Conservation (phyloP, 2,888 invertebrate genomes). For the Mystacides longicornis region DNA sequence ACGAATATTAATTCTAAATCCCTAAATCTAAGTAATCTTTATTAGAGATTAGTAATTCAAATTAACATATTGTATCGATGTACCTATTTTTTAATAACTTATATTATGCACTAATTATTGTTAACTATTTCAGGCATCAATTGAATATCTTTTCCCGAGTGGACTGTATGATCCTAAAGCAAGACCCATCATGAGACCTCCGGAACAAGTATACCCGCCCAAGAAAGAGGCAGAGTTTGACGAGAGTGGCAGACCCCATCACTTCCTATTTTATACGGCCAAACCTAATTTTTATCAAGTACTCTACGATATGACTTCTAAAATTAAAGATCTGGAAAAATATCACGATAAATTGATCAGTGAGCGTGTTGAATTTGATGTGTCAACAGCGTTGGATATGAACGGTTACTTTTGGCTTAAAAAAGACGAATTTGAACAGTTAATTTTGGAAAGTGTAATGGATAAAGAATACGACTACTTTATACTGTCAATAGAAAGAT, state of each 20-base stretch:
- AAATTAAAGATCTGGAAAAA: slow-evolving; percentile 57
- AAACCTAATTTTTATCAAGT: slow-evolving; percentile 78
- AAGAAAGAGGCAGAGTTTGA: slow-evolving; percentile 87
- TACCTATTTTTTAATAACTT: too few species aligned
- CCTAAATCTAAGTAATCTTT: too few species aligned
- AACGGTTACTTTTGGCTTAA: slow-evolving; percentile 56
- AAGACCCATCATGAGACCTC: slow-evolving; percentile 84
- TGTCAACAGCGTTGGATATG: slow-evolving; percentile 45
- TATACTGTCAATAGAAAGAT: slow-evolving; percentile 60
- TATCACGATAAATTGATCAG: slow-evolving; percentile 64
- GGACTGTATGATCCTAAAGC: slow-evolving; percentile 81
- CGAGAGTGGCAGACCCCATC: slow-evolving; percentile 81
- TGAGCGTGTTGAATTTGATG: slow-evolving; percentile 54
- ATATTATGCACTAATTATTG: too few species aligned
- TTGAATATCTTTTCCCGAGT: slow-evolving; percentile 93
- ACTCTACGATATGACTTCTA: slow-evolving; percentile 47
- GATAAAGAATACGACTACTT: slow-evolving; percentile 68
- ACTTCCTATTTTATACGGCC: slow-evolving; percentile 87
- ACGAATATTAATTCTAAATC: too few species aligned
- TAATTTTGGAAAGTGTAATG: slow-evolving; percentile 59
- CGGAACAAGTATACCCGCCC: slow-evolving; percentile 76
- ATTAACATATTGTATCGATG: too few species aligned
- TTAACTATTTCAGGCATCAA: slow-evolving; percentile 40
- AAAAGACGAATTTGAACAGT: slow-evolving; percentile 56
- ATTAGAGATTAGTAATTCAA: too few species aligned